Base-by-base conservation (phyloP, 1,140 invertebrate species). In the Spodoptera litura region DNA sequence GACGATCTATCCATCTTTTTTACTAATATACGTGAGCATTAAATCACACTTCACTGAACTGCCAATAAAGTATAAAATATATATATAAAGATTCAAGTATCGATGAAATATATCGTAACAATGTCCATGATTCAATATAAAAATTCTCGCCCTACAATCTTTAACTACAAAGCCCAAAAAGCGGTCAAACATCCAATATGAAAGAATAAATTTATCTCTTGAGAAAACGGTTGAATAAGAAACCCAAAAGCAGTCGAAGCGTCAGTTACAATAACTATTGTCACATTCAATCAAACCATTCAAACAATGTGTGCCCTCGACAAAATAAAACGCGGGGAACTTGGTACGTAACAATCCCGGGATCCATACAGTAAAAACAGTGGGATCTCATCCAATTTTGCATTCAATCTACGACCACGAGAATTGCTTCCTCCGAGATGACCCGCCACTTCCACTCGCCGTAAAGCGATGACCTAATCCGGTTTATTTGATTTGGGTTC, bases 351-450 rank as follows among this genome's bases (percentile, higher is more conserved):
- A 88, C 85, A 85, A 88, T 87, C 79, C 78, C 86, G 70, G 83
- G 82, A 87, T 86, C 86, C 86, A 87, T 89, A 91, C 86, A 89
- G 86, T 92, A 91, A 92, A 91, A 93, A 90, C 87, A 90, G 85
- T 90, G 83, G 87, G 89, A 89, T 88, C 91, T 91, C 91, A 93
- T 94, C 91, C 91, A 92, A 93, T 94, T 94, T 94, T 92, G 91
- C 92, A 94, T 94, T 91, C 89, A 94, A 94, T 94, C 90, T 94
- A 90, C 89, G 90, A 89, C 87, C 92, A 85, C 88, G 88, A 91
- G 90, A 92, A 94, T 94, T 88, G 91, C 91, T 91, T 86, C 91
- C 88, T 90, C 85, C 83, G 86, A 92, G 92, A 94, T 94, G 91
- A 92, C 92, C 92, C 90, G 89, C 89, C 88, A 88, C 88, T 91